Evolutionary conservation across 2,888 invertebrate species (phyloP).

Genomic region (Zelleria hepariella): DNA sequence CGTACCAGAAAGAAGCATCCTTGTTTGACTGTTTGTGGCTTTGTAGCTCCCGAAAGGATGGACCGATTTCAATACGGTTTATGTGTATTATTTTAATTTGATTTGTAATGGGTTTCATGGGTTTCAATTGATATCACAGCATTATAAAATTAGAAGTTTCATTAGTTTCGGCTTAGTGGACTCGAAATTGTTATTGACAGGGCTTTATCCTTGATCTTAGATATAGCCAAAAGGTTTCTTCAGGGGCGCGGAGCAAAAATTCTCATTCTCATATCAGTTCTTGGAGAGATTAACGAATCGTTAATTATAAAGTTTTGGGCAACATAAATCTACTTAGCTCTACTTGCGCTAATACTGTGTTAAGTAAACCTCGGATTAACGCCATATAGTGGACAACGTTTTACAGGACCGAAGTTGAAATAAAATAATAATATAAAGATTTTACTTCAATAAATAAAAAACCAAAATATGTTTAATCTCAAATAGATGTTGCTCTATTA

Average conservation of each 20-base stretch:
- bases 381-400: neutral
- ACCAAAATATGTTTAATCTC: too few relatives aligned
- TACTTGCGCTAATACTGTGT: neutral
- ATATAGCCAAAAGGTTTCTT: neutral
- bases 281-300: slow-evolving; percentile 41
- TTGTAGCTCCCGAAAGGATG: too few relatives aligned
- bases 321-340: slow-evolving; percentile 39
- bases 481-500: too few relatives aligned
- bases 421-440: too few relatives aligned
- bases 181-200: neutral
- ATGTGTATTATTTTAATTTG: too few relatives aligned
- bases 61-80: too few relatives aligned
- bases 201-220: neutral
- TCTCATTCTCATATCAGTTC: slow-evolving; percentile 33
- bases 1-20: too few relatives aligned
- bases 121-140: too few relatives aligned
- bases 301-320: slow-evolving; percentile 46
- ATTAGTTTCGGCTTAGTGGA: neutral
- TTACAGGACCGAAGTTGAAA: neutral
- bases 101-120: too few relatives aligned
- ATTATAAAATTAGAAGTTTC: too few relatives aligned
- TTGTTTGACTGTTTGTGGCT: too few relatives aligned
- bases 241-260: neutral
- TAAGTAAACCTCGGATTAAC: neutral
- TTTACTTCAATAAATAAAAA: too few relatives aligned